Percentiles rank a stretch among this genome's conserved stretches.
These are phyloP conservation scores for Stenurella melanura DNA, from an alignment of 2,888 invertebrate genomes.

Conservation along the genomic window DNA sequence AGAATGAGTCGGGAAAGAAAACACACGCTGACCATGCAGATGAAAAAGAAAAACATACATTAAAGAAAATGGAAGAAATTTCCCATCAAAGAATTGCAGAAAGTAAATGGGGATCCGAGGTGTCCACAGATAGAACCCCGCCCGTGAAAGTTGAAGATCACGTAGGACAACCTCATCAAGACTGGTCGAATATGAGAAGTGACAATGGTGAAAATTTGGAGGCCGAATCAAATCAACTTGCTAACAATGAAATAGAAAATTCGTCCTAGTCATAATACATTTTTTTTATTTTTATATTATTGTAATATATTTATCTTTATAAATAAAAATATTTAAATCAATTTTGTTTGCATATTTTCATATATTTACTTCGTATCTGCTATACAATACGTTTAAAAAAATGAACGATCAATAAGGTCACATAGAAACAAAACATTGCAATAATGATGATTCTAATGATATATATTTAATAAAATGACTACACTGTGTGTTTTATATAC, in stretches of 20 bases:
- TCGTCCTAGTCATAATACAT: neutral
- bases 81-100: conserved; percentile 54
- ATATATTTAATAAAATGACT: too few relatives aligned
- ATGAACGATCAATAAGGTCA: too few relatives aligned
- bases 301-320: neutral
- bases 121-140: conserved; percentile 16
- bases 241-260: conserved; percentile 30
- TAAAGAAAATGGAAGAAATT: conserved; percentile 63
- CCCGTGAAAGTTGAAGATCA: conserved; percentile 7
- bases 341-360: too few relatives aligned
- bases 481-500: too few relatives aligned
- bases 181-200: conserved; percentile 20
- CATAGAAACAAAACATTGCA: too few relatives aligned
- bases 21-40: conserved; percentile 25
- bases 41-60: conserved; percentile 61
- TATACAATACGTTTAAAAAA: too few relatives aligned
- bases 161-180: neutral
- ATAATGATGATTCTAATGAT: too few relatives aligned
- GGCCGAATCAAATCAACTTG: neutral
- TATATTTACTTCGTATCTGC: neutral
- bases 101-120: conserved; percentile 35
- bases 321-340: conserved; percentile 1
- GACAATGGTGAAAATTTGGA: conserved; percentile 2
- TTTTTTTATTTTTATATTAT: conserved; percentile 1
- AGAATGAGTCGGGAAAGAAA: conserved; percentile 44